Evolutionary conservation across 2,797 vertebrate genomes (phyloP).

Genomic region (Enteromius mattozi): DNA sequence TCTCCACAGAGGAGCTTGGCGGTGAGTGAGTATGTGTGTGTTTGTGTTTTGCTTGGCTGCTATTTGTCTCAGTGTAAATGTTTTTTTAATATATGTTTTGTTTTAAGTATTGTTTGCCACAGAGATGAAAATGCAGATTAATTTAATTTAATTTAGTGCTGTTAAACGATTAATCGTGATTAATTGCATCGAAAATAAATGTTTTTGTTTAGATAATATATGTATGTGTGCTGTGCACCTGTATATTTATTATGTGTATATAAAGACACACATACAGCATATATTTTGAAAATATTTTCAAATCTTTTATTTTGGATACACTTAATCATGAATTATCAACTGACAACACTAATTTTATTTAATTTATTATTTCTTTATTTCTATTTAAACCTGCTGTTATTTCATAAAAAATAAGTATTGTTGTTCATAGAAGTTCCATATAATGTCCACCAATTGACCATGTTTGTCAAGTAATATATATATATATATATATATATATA

Average conservation of each 20-base stretch:
- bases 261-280: too few relatives aligned
- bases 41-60: conserved; percentile 54
- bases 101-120: not conserved
- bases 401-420: not conserved
- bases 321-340: too few relatives aligned
- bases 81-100: not conserved
- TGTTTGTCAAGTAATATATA: not conserved
- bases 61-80: conserved; percentile 8
- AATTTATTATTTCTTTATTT: not conserved
- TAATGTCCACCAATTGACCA: not conserved
- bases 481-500: too few relatives aligned
- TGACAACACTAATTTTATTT: too few relatives aligned
- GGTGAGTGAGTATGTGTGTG: conserved; percentile 78
- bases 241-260: too few relatives aligned
- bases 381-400: not conserved
- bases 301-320: too few relatives aligned
- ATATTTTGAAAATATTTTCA: too few relatives aligned
- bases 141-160: too few relatives aligned
- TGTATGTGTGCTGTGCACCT: too few relatives aligned
- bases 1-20: conserved; percentile 94
- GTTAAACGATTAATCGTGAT: too few relatives aligned
- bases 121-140: not conserved
- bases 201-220: too few relatives aligned
- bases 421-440: not conserved
- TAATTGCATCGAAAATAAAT: too few relatives aligned